phyloP scores from a whole-genome alignment of 2,888 invertebrate species.

The Rambutsinella grinnellia region DNA sequence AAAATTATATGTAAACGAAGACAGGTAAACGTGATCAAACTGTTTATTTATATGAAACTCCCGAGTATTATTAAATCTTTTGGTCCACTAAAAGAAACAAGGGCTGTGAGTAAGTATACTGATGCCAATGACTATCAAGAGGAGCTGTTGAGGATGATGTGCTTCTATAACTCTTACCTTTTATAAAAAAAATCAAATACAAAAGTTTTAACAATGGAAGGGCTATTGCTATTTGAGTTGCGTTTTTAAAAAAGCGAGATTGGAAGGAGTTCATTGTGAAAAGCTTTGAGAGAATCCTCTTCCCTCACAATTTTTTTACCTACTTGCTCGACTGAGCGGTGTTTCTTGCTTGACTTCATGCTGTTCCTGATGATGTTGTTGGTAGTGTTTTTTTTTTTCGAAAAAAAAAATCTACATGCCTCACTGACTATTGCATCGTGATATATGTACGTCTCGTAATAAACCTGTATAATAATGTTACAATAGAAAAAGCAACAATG shows the following conservation, averaged over 20 bases:
- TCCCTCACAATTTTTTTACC: constrained; percentile 11
- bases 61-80: constrained; percentile 23
- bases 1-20: constrained; percentile 1
- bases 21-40: not conserved
- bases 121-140: constrained; percentile 25
- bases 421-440: constrained; percentile 56
- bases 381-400: constrained; percentile 11
- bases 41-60: constrained; percentile 46
- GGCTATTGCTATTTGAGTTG: not conserved
- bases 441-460: constrained; percentile 39
- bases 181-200: not conserved
- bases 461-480: not conserved
- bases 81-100: constrained; percentile 32
- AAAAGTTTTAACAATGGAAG: not conserved
- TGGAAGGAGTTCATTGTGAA: no score
- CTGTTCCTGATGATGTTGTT: constrained; percentile 15
- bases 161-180: constrained; percentile 39
- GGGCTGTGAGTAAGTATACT: no score
- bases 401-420: constrained; percentile 40
- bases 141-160: constrained; percentile 24
- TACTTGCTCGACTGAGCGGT: constrained; percentile 52
- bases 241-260: no score
- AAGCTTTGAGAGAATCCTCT: no score
- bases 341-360: constrained; percentile 56
- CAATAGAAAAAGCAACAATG: not conserved